Evolutionary conservation across 2,113 vertebrate species (phyloP).

Genomic region (Indri indri): DNA sequence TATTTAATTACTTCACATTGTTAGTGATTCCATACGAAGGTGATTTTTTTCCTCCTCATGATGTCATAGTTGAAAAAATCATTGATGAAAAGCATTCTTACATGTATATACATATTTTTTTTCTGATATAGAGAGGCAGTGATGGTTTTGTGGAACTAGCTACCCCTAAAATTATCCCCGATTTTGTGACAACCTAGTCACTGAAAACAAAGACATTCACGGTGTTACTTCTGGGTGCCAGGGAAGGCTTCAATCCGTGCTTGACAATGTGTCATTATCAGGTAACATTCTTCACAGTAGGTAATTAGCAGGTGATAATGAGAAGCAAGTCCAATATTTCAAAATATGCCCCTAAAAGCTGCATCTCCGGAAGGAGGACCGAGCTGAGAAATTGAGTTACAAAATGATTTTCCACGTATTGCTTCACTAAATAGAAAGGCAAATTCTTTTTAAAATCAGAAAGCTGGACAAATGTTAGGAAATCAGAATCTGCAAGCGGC

Average conservation of each 20-base stretch:
- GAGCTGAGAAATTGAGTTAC: slow-evolving; percentile 61
- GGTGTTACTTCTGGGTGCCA: slow-evolving; percentile 38
- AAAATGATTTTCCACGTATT: slow-evolving; percentile 29
- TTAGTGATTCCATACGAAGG: not conserved
- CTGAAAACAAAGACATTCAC: slow-evolving; percentile 71
- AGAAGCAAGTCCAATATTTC: slow-evolving; percentile 78
- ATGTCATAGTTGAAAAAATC: not conserved
- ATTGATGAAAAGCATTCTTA: not conserved
- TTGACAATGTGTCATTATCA: slow-evolving; percentile 80
- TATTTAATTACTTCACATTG: not conserved
- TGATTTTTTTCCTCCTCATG: not conserved
- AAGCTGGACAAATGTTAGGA: not conserved
- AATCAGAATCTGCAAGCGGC: slow-evolving; percentile 1
- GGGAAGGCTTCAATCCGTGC: slow-evolving; percentile 77
- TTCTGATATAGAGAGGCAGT: not conserved
- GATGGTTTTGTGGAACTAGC: not conserved
- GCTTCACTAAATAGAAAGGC: not conserved
- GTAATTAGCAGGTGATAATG: slow-evolving; percentile 85
- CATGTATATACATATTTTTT: not conserved
- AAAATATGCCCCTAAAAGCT: slow-evolving; percentile 74
- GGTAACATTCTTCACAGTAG: slow-evolving; percentile 79
- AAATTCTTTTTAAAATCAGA: slow-evolving; percentile 16
- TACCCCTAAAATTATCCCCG: not conserved
- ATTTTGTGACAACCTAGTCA: not conserved
- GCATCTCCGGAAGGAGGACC: slow-evolving; percentile 58